Evolutionary conservation across 2,113 vertebrate species (phyloP), one percentile per base, ranked within the genome.

Genomic region (Calypte anna): DNA sequence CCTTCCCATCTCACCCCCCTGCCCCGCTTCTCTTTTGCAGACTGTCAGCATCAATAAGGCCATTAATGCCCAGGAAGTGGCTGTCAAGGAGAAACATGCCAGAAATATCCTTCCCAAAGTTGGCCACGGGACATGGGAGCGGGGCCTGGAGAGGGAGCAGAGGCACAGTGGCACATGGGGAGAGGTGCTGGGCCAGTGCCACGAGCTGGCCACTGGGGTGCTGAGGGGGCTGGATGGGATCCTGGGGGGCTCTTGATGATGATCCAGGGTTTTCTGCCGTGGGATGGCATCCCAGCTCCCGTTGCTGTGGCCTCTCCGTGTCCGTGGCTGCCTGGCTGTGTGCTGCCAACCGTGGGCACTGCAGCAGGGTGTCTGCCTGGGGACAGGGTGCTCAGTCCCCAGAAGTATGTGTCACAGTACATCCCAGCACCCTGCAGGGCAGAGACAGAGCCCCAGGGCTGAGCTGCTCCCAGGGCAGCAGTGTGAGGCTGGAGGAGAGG

Each of bases 21-120:
- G 18, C 14, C 4, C 70, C 24, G 3, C 95, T 96, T 90, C 80
- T 97, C 87, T 97, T 97, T 97, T 98, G 88, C 98, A 99, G 99
- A 98, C 98, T 10, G 99, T 99, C 98, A 99, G 99, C 98, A 99
- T 99, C 99, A 99, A 99, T 98, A 99, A 99, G 98, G 99, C 99
- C 93, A 99, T 99, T 98, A 99, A 99, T 96, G 98, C 99, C 6
- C 99, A 99, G 98, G 99, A 99, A 98, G 99, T 99, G 46, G 99
- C 99, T 72, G 99, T 99, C 97, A 99, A 99, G 98, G 99, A 99
- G 97, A 99, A 99, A 95, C 99, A 99, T 36, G 99, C 99, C 98
- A 99, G 99, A 98, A 99, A 99, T 99, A 99, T 99, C 99, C 99
- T 99, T 97, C 98, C 85, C 70, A 70, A 79, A 88, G 74, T 9